phyloP scores from a whole-genome alignment of 2,888 invertebrate genomes.

The Tenthredo mesomela region DNA sequence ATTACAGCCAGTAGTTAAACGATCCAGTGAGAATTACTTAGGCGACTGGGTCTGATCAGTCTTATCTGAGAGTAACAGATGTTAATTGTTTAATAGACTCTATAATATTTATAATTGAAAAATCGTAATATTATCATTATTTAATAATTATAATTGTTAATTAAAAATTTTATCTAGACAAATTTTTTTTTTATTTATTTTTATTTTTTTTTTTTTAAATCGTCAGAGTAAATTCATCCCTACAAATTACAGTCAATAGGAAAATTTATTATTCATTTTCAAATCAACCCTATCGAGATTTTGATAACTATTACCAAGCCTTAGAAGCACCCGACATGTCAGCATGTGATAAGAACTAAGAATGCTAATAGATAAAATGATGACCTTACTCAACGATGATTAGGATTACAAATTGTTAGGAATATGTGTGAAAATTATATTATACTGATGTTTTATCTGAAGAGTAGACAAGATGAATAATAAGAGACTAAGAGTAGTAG shows the following conservation, averaged over 20 bases:
- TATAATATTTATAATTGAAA: conserved; percentile 12
- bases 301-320: conserved; percentile 33
- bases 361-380: conserved; percentile 24
- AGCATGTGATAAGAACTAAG: conserved; percentile 22
- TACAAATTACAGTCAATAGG: conserved; percentile 18
- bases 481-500: conserved; percentile 28
- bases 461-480: conserved; percentile 3
- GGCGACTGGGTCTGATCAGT: conserved; percentile 43
- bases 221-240: conserved; percentile 14
- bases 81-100: neutral
- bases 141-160: neutral
- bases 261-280: neutral
- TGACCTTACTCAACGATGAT: conserved; percentile 42
- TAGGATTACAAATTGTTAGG: conserved; percentile 22
- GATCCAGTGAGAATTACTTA: conserved; percentile 46
- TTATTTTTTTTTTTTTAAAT: no score
- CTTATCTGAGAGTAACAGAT: conserved; percentile 36
- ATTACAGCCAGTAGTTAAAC: conserved; percentile 48
- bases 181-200: no score
- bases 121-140: neutral
- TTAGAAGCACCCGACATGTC: conserved; percentile 18
- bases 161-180: conserved; percentile 11
- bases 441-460: conserved; percentile 7
- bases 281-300: neutral
- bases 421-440: neutral